Evolutionary conservation across 2,797 vertebrate genomes (phyloP).

Genomic region (Phrynocephalus forsythii): DNA sequence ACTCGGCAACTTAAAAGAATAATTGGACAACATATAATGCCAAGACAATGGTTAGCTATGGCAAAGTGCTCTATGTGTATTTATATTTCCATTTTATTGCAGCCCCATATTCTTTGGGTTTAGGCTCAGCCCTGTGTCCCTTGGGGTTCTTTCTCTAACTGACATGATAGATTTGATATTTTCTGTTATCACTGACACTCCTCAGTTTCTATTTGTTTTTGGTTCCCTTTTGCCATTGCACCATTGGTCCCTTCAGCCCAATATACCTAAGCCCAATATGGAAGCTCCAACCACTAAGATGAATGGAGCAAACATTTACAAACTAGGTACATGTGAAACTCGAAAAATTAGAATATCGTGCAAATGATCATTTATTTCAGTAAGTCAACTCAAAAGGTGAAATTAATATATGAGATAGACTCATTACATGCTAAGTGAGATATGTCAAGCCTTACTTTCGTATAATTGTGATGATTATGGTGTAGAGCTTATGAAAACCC

Average conservation of each 20-base stretch:
- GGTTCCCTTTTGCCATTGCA: not conserved
- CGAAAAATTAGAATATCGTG: too few relatives aligned
- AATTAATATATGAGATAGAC: too few relatives aligned
- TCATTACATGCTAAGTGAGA: too few relatives aligned
- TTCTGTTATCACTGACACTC: slow-evolving; percentile 39
- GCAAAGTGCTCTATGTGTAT: slow-evolving; percentile 17
- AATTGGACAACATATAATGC: slow-evolving; percentile 57
- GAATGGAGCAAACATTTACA: not conserved
- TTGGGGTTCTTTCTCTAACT: slow-evolving; percentile 46
- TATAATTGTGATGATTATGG: too few relatives aligned
- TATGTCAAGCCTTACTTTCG: too few relatives aligned
- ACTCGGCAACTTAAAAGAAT: slow-evolving; percentile 51
- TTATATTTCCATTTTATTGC: slow-evolving; percentile 39
- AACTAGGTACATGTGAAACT: not conserved
- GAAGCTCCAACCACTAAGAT: not conserved
- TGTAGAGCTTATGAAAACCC: too few relatives aligned
- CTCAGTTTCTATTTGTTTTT: slow-evolving; percentile 14
- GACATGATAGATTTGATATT: slow-evolving; percentile 51
- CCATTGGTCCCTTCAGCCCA: not conserved
- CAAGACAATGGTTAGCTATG: slow-evolving; percentile 36
- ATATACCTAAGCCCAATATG: not conserved
- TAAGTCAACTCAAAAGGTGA: too few relatives aligned
- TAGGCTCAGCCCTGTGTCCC: slow-evolving; percentile 33
- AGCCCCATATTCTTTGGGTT: slow-evolving; percentile 42
- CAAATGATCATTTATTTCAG: too few relatives aligned